Evolutionary conservation across 2,888 invertebrate genomes (phyloP).

Genomic region (Trachelus stipa): DNA sequence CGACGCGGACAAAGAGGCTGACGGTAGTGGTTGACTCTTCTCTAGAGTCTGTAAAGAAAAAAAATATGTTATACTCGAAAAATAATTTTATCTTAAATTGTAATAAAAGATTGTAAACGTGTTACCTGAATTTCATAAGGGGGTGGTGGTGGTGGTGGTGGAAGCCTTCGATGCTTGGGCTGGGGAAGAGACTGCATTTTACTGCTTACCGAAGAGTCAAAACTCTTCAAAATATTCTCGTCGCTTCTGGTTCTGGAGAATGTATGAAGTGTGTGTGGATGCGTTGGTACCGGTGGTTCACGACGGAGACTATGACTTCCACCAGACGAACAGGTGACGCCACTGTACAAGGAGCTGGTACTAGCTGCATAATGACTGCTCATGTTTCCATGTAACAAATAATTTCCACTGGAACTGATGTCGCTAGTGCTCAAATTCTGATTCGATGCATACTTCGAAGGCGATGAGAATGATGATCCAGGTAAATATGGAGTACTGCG

Average conservation of each 20-base stretch:
- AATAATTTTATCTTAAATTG: not conserved
- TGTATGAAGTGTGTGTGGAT: constrained; percentile 52
- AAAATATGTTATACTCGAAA: not conserved
- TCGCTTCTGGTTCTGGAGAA: constrained; percentile 78
- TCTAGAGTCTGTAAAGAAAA: constrained; percentile 53
- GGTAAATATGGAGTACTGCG: constrained; percentile 85
- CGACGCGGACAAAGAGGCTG: constrained; percentile 40
- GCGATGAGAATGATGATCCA: constrained; percentile 73
- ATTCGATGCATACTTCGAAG: constrained; percentile 82
- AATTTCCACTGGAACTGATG: constrained; percentile 49
- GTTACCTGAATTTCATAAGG: constrained; percentile 66
- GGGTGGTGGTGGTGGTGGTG: constrained; percentile 72
- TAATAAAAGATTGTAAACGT: not conserved
- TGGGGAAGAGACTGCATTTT: constrained; percentile 60
- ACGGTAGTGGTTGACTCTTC: constrained; percentile 58
- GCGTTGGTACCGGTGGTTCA: constrained; percentile 60
- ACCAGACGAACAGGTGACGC: constrained; percentile 64
- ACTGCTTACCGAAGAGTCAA: constrained; percentile 64
- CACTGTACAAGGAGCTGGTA: constrained; percentile 67
- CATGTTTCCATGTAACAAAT: constrained; percentile 51
- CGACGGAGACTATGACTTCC: constrained; percentile 64
- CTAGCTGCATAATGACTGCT: constrained; percentile 65
- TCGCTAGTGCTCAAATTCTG: constrained; percentile 73
- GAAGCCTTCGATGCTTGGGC: constrained; percentile 69
- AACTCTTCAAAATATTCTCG: constrained; percentile 82